Evolutionary conservation across 1,140 invertebrate genomes (phyloP).

Genomic region (Neotoxoptera formosana): DNA sequence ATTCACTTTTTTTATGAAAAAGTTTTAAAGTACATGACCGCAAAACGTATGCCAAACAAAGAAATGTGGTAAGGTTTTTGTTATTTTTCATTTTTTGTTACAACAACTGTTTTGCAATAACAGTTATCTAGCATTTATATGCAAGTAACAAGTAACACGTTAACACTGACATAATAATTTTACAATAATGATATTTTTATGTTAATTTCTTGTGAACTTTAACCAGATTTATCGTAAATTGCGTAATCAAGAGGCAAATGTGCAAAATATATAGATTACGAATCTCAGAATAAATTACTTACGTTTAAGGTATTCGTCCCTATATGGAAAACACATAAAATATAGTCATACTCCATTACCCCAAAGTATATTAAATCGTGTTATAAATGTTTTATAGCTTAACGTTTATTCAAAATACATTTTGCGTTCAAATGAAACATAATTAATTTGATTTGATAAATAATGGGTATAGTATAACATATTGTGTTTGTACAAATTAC

Average conservation of each 20-base stretch:
- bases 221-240: neutral
- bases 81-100: neutral
- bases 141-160: too few species aligned
- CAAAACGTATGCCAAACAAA: neutral
- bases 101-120: too few species aligned
- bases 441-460: neutral
- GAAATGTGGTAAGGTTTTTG: neutral
- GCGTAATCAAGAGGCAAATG: neutral
- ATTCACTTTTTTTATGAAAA: constrained; percentile 4
- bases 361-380: accelerated
- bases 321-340: neutral
- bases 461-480: neutral
- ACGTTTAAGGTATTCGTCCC: neutral
- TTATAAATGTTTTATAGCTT: neutral
- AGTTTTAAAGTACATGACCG: neutral
- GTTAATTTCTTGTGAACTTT: neutral
- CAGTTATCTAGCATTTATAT: neutral
- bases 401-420: neutral
- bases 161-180: too few species aligned
- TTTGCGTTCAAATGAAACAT: neutral
- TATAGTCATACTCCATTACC: neutral
- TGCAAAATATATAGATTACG: neutral
- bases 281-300: neutral
- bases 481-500: neutral
- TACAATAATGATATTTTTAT: neutral